These are phyloP conservation scores for Tapirus terrestris DNA, from an alignment of 2,113 vertebrate genomes.

Conservation along the genomic window DNA sequence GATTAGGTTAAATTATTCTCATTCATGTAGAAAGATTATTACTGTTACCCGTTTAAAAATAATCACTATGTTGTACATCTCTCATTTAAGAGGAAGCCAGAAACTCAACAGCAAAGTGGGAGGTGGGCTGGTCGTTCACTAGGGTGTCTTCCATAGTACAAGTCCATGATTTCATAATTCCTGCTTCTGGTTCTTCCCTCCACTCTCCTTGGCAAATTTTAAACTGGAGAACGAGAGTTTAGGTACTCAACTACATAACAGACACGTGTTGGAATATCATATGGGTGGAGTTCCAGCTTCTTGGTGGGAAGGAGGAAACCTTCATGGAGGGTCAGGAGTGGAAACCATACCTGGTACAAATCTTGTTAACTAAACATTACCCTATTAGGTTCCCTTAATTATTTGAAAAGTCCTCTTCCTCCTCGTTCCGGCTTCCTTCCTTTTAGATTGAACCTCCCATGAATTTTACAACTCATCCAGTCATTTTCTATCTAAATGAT, in stretches of 20 bases:
- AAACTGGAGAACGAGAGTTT: conserved; percentile 10
- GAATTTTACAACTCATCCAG: conserved; percentile 11
- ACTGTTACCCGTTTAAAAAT: not conserved
- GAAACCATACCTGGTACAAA: not conserved
- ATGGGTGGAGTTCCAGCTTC: not conserved
- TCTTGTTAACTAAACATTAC: not conserved
- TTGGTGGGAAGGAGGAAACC: not conserved
- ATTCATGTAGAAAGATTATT: not conserved
- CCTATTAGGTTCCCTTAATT: not conserved
- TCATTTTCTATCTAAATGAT: conserved; percentile 62
- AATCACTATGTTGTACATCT: not conserved
- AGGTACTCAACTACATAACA: not conserved
- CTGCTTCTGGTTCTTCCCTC: not conserved
- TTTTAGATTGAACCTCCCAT: not conserved
- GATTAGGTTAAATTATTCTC: not conserved
- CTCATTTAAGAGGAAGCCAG: not conserved
- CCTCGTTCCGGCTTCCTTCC: not conserved
- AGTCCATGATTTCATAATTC: not conserved
- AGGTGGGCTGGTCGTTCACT: not conserved
- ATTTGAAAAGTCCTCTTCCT: not conserved
- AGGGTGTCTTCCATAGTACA: not conserved
- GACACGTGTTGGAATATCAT: not conserved
- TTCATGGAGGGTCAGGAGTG: not conserved
- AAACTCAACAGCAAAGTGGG: not conserved
- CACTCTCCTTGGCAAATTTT: not conserved